These are phyloP conservation scores for Decapterus maruadsi DNA, from an alignment of 2,797 vertebrate species.

Conservation along the genomic window DNA sequence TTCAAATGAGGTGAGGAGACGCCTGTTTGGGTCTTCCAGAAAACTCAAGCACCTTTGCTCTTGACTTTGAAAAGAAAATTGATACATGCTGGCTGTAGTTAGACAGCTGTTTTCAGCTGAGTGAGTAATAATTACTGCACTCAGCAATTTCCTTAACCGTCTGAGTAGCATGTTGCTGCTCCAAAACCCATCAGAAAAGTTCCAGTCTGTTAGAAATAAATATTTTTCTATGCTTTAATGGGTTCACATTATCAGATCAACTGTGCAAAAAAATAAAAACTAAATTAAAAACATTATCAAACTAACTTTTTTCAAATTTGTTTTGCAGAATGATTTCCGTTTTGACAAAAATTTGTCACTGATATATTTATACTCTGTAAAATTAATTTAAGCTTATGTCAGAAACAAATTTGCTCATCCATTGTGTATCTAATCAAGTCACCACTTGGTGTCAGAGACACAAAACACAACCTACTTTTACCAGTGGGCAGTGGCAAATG, in stretches of 20 bases:
- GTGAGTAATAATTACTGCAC: constrained; percentile 42
- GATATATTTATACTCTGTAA: too few relatives aligned
- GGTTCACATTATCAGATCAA: neutral
- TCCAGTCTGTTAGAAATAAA: neutral
- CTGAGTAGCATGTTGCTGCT: constrained; percentile 8
- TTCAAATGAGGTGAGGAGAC: neutral
- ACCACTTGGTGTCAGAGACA: too few relatives aligned
- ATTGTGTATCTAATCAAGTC: too few relatives aligned
- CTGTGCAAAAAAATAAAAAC: too few relatives aligned
- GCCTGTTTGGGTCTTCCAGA: constrained; percentile 17
- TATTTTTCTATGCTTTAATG: neutral
- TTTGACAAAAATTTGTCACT: too few relatives aligned
- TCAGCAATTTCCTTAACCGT: constrained; percentile 24
- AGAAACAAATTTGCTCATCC: too few relatives aligned
- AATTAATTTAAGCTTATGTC: too few relatives aligned
- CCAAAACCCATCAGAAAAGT: constrained; percentile 13
- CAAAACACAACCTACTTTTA: too few relatives aligned
- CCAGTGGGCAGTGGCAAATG: too few relatives aligned
- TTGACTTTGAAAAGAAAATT: constrained; percentile 37
- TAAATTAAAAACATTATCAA: too few relatives aligned
- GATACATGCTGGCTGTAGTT: constrained; percentile 15
- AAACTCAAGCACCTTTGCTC: constrained; percentile 11
- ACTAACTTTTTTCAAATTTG: too few relatives aligned
- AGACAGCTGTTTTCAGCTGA: constrained; percentile 38
- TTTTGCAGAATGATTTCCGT: too few relatives aligned